A percentile compares a stretch with the other conserved stretches of the same genome.
phyloP scores from a whole-genome alignment of 2,797 vertebrate species.

The Merluccius polli region DNA sequence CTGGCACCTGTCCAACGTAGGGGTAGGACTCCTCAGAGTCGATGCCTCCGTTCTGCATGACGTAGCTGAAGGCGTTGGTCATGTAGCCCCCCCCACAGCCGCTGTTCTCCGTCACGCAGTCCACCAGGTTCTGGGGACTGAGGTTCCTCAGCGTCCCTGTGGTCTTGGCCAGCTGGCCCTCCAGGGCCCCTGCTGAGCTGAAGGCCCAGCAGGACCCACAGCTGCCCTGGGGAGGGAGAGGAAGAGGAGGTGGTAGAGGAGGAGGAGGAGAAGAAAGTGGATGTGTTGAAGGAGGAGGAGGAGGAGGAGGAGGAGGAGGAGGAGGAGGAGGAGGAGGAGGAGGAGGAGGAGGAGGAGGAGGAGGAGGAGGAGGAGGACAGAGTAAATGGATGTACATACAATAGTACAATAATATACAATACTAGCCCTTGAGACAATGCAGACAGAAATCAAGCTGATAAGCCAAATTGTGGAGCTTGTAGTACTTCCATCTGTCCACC shows the following conservation, averaged over 20 bases:
- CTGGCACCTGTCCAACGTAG: conserved; percentile 81
- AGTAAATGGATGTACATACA: too few species aligned
- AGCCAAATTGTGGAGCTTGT: not conserved
- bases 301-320: not conserved
- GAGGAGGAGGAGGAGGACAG: too few species aligned
- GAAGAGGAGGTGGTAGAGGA: not conserved
- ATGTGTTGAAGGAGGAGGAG: too few species aligned
- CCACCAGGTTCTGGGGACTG: conserved; percentile 95
- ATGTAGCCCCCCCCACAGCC: conserved; percentile 95
- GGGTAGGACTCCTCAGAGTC: conserved; percentile 89
- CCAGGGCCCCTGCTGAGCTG: conserved; percentile 88
- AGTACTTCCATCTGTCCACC: not conserved
- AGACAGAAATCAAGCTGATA: not conserved
- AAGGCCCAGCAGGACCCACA: conserved; percentile 98
- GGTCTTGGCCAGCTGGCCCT: conserved; percentile 87
- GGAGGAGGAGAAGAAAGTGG: too few species aligned
- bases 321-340: not conserved
- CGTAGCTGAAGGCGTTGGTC: conserved; percentile 93
- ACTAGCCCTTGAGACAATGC: not conserved
- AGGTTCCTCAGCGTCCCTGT: conserved; percentile 81
- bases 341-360: not conserved
- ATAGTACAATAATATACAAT: not conserved
- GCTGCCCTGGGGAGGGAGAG: conserved; percentile 71
- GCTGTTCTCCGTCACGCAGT: conserved; percentile 84
- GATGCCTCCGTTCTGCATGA: conserved; percentile 83